Evolutionary conservation across 2,113 vertebrate species (phyloP).

Genomic region (Mesoclemmys tuberculata): DNA sequence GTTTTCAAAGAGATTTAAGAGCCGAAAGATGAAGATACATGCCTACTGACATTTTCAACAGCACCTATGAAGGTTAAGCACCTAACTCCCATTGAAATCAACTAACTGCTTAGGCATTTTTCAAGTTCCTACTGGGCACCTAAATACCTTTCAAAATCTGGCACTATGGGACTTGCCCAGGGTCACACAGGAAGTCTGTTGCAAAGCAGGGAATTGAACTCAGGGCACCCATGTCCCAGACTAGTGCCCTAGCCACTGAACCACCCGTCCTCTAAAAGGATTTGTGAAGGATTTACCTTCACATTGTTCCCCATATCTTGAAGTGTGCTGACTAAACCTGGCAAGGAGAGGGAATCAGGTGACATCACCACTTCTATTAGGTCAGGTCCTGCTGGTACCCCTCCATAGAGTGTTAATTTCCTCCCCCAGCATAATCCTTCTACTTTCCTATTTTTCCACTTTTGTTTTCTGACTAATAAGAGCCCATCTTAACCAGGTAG

Average conservation of each 20-base stretch:
- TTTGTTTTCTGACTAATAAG: background rate
- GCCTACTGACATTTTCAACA: background rate
- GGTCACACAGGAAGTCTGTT: background rate
- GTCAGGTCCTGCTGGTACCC: background rate
- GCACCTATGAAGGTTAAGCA: background rate
- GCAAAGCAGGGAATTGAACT: background rate
- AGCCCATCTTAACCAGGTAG: background rate
- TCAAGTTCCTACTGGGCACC: background rate
- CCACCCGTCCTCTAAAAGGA: background rate
- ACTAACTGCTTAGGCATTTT: fast-evolving
- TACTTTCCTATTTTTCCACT: background rate
- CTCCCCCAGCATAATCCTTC: background rate
- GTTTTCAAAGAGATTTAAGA: background rate
- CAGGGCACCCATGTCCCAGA: background rate
- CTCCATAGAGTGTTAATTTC: background rate
- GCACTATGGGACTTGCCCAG: background rate
- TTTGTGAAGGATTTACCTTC: background rate
- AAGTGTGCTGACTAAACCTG: background rate
- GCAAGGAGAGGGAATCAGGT: fast-evolving
- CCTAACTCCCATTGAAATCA: background rate
- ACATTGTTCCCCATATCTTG: background rate
- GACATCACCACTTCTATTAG: background rate
- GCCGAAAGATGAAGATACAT: background rate
- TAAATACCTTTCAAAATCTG: background rate
- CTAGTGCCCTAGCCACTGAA: background rate